Evolutionary conservation across 2,888 invertebrate species (phyloP).

Genomic region (Nymphalis urticae): DNA sequence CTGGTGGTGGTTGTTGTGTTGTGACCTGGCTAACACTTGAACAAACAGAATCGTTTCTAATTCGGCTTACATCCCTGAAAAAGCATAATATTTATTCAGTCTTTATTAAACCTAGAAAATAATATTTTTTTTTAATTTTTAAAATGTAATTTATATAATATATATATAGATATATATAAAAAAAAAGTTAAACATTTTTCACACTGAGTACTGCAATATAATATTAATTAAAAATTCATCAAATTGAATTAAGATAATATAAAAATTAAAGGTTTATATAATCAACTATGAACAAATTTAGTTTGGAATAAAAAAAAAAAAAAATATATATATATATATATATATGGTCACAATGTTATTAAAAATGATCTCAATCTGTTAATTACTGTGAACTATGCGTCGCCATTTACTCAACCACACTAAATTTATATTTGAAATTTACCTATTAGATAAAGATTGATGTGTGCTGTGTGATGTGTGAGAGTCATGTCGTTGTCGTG

Average conservation of each 20-base stretch:
- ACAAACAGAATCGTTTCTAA: constrained; percentile 76
- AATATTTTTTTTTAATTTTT: background rate
- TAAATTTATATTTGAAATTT: background rate
- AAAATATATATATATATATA: too few relatives aligned
- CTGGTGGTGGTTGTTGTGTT: constrained; percentile 44
- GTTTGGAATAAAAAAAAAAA: too few relatives aligned
- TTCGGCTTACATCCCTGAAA: constrained; percentile 66
- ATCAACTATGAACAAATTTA: too few relatives aligned
- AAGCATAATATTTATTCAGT: constrained; percentile 6
- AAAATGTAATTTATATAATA: background rate
- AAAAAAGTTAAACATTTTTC: background rate
- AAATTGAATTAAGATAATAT: too few relatives aligned
- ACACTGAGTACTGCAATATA: too few relatives aligned
- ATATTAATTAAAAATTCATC: too few relatives aligned
- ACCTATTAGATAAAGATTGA: constrained; percentile 58
- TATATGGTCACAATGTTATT: too few relatives aligned
- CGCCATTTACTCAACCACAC: too few relatives aligned
- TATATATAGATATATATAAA: too few relatives aligned
- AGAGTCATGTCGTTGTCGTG: constrained; percentile 66
- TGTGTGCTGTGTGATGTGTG: constrained; percentile 61
- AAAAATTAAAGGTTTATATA: too few relatives aligned
- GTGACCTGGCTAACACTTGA: constrained; percentile 65
- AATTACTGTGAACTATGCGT: too few relatives aligned
- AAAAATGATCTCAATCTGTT: too few relatives aligned
- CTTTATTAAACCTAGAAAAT: background rate